Evolutionary conservation across 2,113 vertebrate species (phyloP).

Genomic region (Notiomystis cincta): DNA sequence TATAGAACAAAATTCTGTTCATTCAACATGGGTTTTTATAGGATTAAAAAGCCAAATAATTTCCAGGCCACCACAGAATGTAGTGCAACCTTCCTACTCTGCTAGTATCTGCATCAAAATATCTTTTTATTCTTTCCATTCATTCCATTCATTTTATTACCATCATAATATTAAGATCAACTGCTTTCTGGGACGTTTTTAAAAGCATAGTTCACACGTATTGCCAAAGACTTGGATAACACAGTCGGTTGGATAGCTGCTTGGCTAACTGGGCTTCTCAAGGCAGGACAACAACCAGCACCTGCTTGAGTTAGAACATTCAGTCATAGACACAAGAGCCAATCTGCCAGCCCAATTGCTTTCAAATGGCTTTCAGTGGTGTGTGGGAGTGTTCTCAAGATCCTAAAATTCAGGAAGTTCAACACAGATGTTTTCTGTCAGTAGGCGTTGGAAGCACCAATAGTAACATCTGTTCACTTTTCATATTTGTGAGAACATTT

Average conservation of each 20-base stretch:
- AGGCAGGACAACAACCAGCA: slow-evolving; percentile 40
- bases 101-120: not conserved
- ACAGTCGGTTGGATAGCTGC: not conserved
- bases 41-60: not conserved
- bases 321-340: slow-evolving; percentile 27
- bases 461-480: slow-evolving; percentile 70
- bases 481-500: slow-evolving; percentile 70
- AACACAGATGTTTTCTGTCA: slow-evolving; percentile 79
- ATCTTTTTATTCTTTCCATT: not conserved
- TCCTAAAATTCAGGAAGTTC: slow-evolving; percentile 69
- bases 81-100: not conserved
- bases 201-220: not conserved
- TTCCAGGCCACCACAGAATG: not conserved
- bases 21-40: not conserved
- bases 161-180: not conserved
- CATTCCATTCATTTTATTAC: not conserved
- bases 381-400: slow-evolving; percentile 75
- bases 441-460: slow-evolving; percentile 70
- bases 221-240: not conserved
- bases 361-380: slow-evolving; percentile 47
- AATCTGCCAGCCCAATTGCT: slow-evolving; percentile 28
- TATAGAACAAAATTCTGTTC: not conserved
- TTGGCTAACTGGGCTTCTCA: not conserved
- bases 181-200: not conserved
- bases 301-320: slow-evolving; percentile 45